Conservation (phyloP, 2,888 invertebrate genomes). For the Meliscaeva auricollis region DNA sequence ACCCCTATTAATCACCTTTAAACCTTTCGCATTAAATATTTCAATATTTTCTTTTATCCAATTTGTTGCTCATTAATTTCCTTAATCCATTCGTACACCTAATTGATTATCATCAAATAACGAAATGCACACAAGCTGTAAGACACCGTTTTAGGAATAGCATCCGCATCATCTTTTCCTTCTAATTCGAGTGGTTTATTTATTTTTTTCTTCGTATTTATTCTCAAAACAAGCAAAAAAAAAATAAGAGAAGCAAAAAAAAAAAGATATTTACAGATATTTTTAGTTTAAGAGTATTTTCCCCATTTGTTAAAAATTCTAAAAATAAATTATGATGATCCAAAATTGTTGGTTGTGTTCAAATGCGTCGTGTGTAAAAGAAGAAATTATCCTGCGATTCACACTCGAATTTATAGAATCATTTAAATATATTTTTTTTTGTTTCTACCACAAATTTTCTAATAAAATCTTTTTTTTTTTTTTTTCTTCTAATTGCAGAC, state of each 20-base stretch:
- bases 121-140: conserved; percentile 18
- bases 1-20: not conserved
- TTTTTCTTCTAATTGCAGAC: conserved; percentile 79
- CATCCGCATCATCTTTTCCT: conserved; percentile 12
- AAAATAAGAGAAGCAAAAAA: not conserved
- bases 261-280: conserved; percentile 32
- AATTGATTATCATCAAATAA: conserved; percentile 52
- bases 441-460: not conserved
- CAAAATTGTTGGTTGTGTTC: conserved; percentile 25
- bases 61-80: conserved; percentile 39
- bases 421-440: not conserved
- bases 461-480: conserved; percentile 24
- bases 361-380: not conserved
- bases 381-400: not conserved
- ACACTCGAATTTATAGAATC: not conserved
- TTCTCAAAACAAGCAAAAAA: no score
- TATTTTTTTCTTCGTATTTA: no score
- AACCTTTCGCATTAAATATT: not conserved
- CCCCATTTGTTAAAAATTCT: conserved; percentile 62
- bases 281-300: conserved; percentile 56
- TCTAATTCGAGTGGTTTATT: not conserved
- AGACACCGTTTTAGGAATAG: conserved; percentile 16
- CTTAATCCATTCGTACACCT: conserved; percentile 41
- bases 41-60: conserved; percentile 7
- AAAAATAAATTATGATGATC: conserved; percentile 51